These are phyloP conservation scores for Liasis olivaceus DNA, from an alignment of 2,797 vertebrate genomes.

Conservation along the genomic window DNA sequence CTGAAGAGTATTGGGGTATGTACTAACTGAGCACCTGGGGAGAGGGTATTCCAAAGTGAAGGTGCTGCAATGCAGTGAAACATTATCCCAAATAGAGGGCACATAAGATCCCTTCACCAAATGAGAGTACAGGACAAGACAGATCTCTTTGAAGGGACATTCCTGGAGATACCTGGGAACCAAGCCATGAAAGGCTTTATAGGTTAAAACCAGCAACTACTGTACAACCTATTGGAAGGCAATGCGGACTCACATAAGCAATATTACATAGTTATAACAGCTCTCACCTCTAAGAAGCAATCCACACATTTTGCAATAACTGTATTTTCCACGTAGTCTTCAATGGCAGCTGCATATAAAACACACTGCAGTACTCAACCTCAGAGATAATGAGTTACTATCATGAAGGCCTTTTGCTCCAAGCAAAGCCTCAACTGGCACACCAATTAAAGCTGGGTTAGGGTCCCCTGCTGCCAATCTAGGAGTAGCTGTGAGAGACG, in stretches of 20 bases:
- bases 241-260: background rate
- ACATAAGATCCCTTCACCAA: background rate
- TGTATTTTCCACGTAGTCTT: background rate
- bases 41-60: background rate
- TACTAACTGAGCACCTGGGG: background rate
- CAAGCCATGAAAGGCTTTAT: background rate
- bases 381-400: background rate
- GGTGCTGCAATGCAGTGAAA: background rate
- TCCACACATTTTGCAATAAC: background rate
- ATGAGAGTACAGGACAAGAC: background rate
- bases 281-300: background rate
- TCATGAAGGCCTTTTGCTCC: background rate
- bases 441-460: background rate
- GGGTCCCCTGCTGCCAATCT: background rate
- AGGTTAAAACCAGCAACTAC: background rate
- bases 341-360: background rate
- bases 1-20: background rate
- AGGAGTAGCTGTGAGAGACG: background rate
- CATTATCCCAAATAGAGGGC: background rate
- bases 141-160: background rate
- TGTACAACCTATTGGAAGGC: background rate
- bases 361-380: background rate
- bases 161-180: background rate
- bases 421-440: background rate
- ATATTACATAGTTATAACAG: background rate